Conservation (phyloP, 2,888 invertebrate genomes). For the Drosophila siamana region DNA sequence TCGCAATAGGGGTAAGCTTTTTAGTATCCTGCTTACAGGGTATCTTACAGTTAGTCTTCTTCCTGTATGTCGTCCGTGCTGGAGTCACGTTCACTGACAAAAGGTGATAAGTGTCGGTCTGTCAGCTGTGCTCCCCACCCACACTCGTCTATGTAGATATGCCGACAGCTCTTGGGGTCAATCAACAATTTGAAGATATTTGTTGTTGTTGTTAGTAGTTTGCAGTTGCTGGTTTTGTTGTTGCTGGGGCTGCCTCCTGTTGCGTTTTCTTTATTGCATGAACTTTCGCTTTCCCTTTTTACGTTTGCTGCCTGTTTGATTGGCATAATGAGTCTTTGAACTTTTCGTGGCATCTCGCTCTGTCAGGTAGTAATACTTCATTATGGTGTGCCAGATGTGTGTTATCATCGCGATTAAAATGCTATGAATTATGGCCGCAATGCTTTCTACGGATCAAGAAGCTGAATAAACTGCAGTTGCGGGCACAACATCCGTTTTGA, state of each 20-base stretch:
- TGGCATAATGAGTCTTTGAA: constrained; percentile 64
- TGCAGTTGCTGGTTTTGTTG: constrained; percentile 34
- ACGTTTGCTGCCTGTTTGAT: constrained; percentile 54
- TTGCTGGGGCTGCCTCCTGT: constrained; percentile 59
- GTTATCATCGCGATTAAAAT: constrained; percentile 28
- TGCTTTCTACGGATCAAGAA: constrained; percentile 34
- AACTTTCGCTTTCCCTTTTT: constrained; percentile 78
- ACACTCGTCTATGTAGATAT: constrained; percentile 41
- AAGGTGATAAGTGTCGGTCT: constrained; percentile 68
- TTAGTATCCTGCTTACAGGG: constrained; percentile 1
- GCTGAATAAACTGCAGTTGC: background rate
- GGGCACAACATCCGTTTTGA: background rate
- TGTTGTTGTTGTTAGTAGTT: constrained; percentile 34
- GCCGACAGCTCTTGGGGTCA: constrained; percentile 65
- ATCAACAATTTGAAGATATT: constrained; percentile 61
- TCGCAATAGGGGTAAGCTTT: background rate
- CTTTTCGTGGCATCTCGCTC: constrained; percentile 52
- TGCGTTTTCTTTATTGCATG: constrained; percentile 60
- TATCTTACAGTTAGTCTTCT: constrained; percentile 2
- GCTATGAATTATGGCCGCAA: constrained; percentile 30
- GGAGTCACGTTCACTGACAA: constrained; percentile 63
- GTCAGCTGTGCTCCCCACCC: constrained; percentile 54
- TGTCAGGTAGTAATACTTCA: constrained; percentile 49
- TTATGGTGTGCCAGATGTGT: constrained; percentile 39
- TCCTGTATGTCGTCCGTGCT: constrained; percentile 2